Conservation (phyloP, 2,888 invertebrate genomes). For the Meta bourneti region DNA sequence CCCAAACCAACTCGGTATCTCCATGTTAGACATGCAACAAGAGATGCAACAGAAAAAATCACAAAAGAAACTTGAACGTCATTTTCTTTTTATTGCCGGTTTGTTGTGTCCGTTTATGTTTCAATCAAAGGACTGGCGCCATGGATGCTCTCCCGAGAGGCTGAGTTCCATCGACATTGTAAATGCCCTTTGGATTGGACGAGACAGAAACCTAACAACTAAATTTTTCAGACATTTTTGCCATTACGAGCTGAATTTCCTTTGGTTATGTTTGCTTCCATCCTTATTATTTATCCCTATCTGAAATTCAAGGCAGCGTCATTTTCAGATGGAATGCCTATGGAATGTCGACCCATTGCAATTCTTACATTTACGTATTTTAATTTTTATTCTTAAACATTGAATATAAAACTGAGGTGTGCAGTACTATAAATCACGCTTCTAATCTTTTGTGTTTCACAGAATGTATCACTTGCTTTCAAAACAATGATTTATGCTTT, state of each 20-base stretch:
- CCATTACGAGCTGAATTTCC: neutral
- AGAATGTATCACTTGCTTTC: too few relatives aligned
- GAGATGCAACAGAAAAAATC: neutral
- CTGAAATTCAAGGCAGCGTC: neutral
- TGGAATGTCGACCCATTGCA: neutral
- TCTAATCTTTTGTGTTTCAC: too few relatives aligned
- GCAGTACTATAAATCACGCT: too few relatives aligned
- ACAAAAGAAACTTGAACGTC: conserved; percentile 3
- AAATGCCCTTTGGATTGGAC: conserved; percentile 12
- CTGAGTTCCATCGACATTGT: conserved; percentile 9
- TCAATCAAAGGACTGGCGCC: conserved; percentile 55
- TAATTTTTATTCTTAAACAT: too few relatives aligned
- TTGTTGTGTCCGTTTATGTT: conserved; percentile 35
- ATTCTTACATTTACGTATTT: too few relatives aligned
- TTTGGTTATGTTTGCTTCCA: neutral
- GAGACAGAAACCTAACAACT: conserved; percentile 11
- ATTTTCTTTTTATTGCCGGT: conserved; percentile 20
- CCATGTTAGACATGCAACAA: neutral
- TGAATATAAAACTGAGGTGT: too few relatives aligned
- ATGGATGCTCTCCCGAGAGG: conserved; percentile 10
- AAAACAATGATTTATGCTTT: too few relatives aligned
- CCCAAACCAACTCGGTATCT: neutral
- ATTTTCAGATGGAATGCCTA: neutral
- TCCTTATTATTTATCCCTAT: neutral
- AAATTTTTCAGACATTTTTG: conserved; percentile 18